Evolutionary conservation across 2,113 vertebrate species (phyloP).

Genomic region (Speoplatyrhinus poulsoni): DNA sequence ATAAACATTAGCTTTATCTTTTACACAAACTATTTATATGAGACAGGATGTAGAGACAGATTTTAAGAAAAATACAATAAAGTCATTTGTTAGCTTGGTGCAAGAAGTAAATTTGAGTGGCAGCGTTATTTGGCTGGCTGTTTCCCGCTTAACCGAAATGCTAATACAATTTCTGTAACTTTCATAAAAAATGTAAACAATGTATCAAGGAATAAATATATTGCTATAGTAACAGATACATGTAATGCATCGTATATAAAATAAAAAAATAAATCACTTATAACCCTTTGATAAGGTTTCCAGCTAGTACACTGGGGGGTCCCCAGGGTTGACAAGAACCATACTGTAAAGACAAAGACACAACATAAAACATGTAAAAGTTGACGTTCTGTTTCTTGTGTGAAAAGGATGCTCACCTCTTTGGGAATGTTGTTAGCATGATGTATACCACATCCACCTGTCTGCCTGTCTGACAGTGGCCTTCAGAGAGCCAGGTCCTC

Average conservation of each 20-base stretch:
- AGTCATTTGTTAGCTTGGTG: not conserved
- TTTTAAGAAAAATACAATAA: not conserved
- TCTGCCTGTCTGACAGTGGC: conserved; percentile 40
- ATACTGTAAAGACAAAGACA: not conserved
- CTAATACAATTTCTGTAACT: not conserved
- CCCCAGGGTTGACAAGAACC: no score
- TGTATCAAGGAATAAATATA: no score
- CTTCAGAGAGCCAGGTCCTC: conserved; percentile 23
- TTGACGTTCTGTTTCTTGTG: not conserved
- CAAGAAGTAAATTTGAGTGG: not conserved
- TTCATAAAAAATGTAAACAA: no score
- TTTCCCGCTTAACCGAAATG: not conserved
- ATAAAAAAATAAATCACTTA: not conserved
- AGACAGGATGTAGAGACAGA: not conserved
- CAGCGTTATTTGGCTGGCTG: not conserved
- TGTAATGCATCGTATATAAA: not conserved
- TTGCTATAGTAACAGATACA: not conserved
- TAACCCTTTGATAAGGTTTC: not conserved
- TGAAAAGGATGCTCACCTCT: conserved; percentile 65
- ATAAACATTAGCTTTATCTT: no score
- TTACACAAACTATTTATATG: no score
- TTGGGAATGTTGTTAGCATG: conserved; percentile 35
- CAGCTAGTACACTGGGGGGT: no score
- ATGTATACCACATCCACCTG: not conserved
- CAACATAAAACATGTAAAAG: not conserved